These are phyloP conservation scores for Acanthoscelides obtectus DNA, from an alignment of 2,888 invertebrate species.

Conservation along the genomic window DNA sequence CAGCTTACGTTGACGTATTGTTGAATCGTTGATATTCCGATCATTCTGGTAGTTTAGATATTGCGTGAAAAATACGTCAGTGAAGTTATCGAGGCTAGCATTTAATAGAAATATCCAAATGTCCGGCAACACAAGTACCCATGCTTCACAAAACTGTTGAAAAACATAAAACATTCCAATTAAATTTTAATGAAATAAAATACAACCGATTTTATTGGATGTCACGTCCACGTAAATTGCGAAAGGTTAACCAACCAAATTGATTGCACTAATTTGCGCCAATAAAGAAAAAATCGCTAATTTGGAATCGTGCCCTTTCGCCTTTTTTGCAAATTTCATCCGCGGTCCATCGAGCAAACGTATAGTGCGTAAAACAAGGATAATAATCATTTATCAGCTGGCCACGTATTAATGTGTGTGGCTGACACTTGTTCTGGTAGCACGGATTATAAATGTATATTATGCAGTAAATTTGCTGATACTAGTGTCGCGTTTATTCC, in stretches of 20 bases:
- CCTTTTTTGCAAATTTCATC: not conserved
- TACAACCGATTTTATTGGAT: not conserved
- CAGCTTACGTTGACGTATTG: too few relatives aligned
- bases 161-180: not conserved
- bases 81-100: not conserved
- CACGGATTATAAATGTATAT: constrained; percentile 9
- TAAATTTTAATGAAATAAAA: not conserved
- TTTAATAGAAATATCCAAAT: not conserved
- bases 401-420: constrained; percentile 8
- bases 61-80: not conserved
- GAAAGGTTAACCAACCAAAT: not conserved
- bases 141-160: not conserved
- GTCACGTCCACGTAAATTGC: not conserved
- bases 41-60: too few relatives aligned
- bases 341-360: not conserved
- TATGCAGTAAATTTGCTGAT: constrained; percentile 12
- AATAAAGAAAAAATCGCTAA: constrained; percentile 5
- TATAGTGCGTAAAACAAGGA: constrained; percentile 5
- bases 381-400: constrained; percentile 11
- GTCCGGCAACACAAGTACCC: not conserved
- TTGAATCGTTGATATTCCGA: too few relatives aligned
- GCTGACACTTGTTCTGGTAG: constrained; percentile 9
- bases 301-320: constrained; percentile 3
- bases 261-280: not conserved
- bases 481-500: not conserved